phyloP scores from a whole-genome alignment of 2,113 vertebrate species.

The Tachysurus vachellii region DNA sequence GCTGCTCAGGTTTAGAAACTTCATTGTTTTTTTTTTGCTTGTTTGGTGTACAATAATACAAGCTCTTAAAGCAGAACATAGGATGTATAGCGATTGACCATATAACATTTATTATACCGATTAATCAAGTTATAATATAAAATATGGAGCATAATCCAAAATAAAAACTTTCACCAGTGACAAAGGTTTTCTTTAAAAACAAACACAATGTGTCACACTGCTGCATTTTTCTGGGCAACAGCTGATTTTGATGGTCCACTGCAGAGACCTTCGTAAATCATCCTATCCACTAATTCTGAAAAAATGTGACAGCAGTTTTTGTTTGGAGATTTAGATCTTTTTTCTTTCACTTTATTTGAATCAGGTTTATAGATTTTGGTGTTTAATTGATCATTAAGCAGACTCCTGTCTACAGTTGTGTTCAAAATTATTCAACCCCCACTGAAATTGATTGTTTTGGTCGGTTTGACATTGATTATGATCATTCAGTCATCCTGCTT shows the following conservation, averaged over 20 bases:
- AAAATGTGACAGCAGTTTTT: not conserved
- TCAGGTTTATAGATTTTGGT: not conserved
- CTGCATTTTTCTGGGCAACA: not conserved
- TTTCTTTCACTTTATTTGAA: not conserved
- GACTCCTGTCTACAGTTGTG: not conserved
- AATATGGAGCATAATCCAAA: no score
- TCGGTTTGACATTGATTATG: no score
- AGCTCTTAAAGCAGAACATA: not conserved
- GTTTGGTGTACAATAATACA: not conserved
- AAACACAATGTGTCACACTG: not conserved
- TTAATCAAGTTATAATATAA: not conserved
- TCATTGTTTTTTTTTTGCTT: not conserved
- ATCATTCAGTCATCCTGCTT: no score
- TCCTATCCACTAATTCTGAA: not conserved
- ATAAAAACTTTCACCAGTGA: no score
- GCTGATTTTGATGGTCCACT: not conserved
- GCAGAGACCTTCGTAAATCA: not conserved
- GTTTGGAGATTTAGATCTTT: not conserved
- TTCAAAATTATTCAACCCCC: no score
- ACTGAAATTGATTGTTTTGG: no score
- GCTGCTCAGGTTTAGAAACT: no score
- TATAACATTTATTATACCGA: not conserved
- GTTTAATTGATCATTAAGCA: not conserved
- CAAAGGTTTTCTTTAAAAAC: no score
- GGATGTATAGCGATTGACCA: not conserved